A percentile compares a stretch with the other conserved stretches of the same genome.
These are phyloP conservation scores for Callorhinus ursinus DNA, from an alignment of 2,113 vertebrate genomes.

Conservation along the genomic window DNA sequence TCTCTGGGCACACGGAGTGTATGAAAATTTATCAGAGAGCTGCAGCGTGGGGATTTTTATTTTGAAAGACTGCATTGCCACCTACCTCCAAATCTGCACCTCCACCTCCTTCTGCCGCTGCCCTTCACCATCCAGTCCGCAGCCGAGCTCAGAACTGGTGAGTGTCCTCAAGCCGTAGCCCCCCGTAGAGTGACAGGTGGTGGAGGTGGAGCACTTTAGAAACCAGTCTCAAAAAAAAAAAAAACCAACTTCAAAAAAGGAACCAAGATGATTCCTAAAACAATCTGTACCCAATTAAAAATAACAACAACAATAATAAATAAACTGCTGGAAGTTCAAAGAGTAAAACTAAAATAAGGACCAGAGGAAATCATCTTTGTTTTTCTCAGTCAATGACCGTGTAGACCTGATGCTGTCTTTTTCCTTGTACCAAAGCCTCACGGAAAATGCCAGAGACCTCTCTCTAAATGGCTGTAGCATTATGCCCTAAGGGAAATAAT, in stretches of 20 bases:
- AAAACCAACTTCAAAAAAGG: slow-evolving; percentile 54
- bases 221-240: slow-evolving; percentile 38
- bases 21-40: neutral
- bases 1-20: neutral
- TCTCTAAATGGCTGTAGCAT: slow-evolving; percentile 22
- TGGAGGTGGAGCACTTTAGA: neutral
- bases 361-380: slow-evolving; percentile 66
- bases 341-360: slow-evolving; percentile 63
- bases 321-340: slow-evolving; percentile 74
- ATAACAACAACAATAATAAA: slow-evolving; percentile 68
- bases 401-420: neutral
- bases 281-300: slow-evolving; percentile 56
- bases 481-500: slow-evolving; percentile 5
- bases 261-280: slow-evolving; percentile 67
- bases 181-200: slow-evolving; percentile 19
- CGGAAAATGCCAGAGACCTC: slow-evolving; percentile 4
- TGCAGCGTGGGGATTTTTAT: neutral
- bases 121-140: neutral
- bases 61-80: slow-evolving; percentile 7
- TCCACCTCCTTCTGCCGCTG: neutral
- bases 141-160: slow-evolving; percentile 18
- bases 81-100: slow-evolving; percentile 68
- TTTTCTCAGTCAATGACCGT: neutral
- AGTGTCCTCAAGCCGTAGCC: neutral
- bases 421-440: slow-evolving; percentile 17